A percentile compares a stretch with the other conserved stretches of the same genome.
These are phyloP conservation scores for Pseudomyrmex sp. DNA, from an alignment of 1,140 invertebrate genomes.

Conservation along the genomic window DNA sequence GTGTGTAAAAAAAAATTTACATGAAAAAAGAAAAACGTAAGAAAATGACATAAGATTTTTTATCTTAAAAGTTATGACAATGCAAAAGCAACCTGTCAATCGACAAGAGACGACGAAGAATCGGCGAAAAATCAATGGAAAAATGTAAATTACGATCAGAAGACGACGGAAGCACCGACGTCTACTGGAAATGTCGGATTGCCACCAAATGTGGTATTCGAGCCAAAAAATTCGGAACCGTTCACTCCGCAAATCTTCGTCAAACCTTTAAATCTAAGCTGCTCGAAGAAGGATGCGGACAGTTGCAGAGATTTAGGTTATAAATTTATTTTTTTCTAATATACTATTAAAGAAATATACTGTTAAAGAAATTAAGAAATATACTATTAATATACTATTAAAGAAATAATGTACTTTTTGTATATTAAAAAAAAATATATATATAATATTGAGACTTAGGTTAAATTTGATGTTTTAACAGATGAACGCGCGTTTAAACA, in stretches of 20 bases:
- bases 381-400: too few relatives aligned
- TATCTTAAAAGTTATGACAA: slow-evolving; percentile 11
- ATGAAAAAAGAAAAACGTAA: background rate
- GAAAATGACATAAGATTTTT: background rate
- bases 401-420: too few relatives aligned
- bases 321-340: background rate
- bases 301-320: slow-evolving; percentile 43
- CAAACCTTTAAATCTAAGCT: slow-evolving; percentile 34
- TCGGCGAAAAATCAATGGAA: slow-evolving; percentile 47
- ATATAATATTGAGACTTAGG: background rate
- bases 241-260: slow-evolving; percentile 70
- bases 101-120: slow-evolving; percentile 45
- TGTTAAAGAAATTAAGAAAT: too few relatives aligned
- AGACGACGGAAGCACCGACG: slow-evolving; percentile 6
- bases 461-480: slow-evolving; percentile 19
- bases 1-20: background rate
- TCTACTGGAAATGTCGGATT: slow-evolving; percentile 57
- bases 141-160: slow-evolving; percentile 24
- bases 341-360: too few relatives aligned
- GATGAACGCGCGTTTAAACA: slow-evolving; percentile 12
- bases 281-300: slow-evolving; percentile 33
- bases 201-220: slow-evolving; percentile 75
- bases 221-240: slow-evolving; percentile 75
- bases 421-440: too few relatives aligned
- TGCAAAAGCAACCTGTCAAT: slow-evolving; percentile 50